Base-by-base conservation (phyloP, 2,797 vertebrate species). In the Mus caroli region DNA sequence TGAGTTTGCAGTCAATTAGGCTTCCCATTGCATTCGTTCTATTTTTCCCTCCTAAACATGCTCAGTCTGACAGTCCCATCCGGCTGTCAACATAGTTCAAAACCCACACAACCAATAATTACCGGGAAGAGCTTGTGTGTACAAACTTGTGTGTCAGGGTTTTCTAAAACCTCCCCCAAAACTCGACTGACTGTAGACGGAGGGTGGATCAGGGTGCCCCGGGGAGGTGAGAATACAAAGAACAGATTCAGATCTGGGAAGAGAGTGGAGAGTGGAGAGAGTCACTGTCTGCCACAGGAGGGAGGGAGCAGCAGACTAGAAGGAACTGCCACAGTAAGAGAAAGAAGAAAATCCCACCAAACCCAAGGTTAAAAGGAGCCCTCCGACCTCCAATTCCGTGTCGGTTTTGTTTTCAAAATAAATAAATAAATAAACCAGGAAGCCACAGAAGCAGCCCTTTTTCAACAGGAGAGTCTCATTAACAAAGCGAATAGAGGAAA, bases 401-500 rank as follows among this genome's bases (percentile, higher is more conserved):
- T 6, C 14, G 28, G 76, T 84, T 46, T 60, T 37, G 78, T 62
- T 34, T 78, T 15, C 43, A 9, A 64, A 46, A 64, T 7, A 64
- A 52, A 50, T 4, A 64, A 50, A 52, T 3, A 71, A 58, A 46
- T 4, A 43, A 50, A 0, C 85, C 91, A 95, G 90, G 90, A 97
- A 97, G 77, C 90, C 82, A 69, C 95, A 88, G 56, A 96, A 94
- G 69, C 67, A 77, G 87, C 80, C 46, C 62, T 58, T 92, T 93
- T 58, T n/a, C 94, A 86, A 93, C 46, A 71, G 34, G 62, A 31
- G 89, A 28, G 64, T 54, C 76, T 28, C 20, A 79, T 56, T 43
- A 93, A 95, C 96, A 97, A 96, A 97, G 94, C 94, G 94, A 85
- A 69, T 69, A 88, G 94, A 90, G 94, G 92, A 95, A 97, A 96